These are phyloP conservation scores for Gallinago undulata DNA, from an alignment of 2,113 vertebrate species.

Conservation along the genomic window DNA sequence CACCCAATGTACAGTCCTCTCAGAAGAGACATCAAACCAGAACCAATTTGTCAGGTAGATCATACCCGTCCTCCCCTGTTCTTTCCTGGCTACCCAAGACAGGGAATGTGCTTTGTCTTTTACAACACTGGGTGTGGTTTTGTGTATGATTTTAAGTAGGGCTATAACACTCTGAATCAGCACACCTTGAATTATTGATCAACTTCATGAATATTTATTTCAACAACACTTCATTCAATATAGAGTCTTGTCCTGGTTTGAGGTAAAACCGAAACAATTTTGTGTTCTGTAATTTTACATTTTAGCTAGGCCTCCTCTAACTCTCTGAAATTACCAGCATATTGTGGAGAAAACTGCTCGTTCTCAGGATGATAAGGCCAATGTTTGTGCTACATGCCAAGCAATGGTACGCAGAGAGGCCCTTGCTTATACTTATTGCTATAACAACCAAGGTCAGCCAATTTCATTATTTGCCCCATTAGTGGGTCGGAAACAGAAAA, in stretches of 20 bases:
- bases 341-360: too few relatives aligned
- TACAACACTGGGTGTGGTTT: neutral
- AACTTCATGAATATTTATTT: slow-evolving; percentile 55
- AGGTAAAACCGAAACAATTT: too few relatives aligned
- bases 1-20: neutral
- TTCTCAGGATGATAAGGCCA: too few relatives aligned
- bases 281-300: too few relatives aligned
- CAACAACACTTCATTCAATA: neutral
- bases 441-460: too few relatives aligned
- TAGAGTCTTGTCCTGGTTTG: neutral
- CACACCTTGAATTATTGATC: slow-evolving; percentile 61
- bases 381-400: too few relatives aligned
- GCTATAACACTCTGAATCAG: slow-evolving; percentile 8
- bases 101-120: neutral
- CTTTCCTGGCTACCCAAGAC: neutral
- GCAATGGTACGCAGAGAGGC: too few relatives aligned
- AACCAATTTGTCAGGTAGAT: neutral
- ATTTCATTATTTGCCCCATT: too few relatives aligned
- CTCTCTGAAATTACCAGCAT: too few relatives aligned
- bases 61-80: neutral
- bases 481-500: too few relatives aligned
- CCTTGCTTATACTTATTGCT: too few relatives aligned
- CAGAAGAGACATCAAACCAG: neutral
- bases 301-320: too few relatives aligned
- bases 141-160: neutral